Conservation (phyloP, 2,888 invertebrate genomes). For the Apotomis turbidana region DNA sequence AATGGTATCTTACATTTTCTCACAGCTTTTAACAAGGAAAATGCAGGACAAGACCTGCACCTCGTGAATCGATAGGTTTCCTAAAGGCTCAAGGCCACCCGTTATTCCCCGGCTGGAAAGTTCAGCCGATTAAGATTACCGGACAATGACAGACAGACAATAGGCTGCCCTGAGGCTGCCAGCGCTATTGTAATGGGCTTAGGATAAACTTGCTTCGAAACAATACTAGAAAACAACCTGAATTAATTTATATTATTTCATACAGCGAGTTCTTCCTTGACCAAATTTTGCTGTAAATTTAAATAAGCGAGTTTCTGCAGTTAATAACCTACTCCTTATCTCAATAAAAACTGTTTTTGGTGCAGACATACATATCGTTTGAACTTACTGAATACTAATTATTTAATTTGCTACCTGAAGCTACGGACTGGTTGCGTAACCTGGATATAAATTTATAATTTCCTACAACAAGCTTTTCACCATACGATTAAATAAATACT, state of each 20-base stretch:
- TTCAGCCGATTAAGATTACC: slow-evolving; percentile 17
- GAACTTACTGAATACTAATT: no score
- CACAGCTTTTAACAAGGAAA: slow-evolving; percentile 1
- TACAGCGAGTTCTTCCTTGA: neutral
- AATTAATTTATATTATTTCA: neutral
- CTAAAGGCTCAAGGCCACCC: slow-evolving; percentile 14
- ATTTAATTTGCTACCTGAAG: no score
- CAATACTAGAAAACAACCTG: neutral
- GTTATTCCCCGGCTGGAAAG: slow-evolving; percentile 2
- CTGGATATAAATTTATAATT: no score
- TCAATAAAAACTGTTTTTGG: no score
- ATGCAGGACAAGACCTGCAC: neutral
- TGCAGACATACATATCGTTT: no score
- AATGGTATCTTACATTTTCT: no score
- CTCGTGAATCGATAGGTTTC: slow-evolving; percentile 10
- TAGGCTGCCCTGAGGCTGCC: neutral
- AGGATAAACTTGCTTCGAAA: neutral
- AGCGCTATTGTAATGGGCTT: slow-evolving; percentile 3
- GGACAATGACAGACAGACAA: slow-evolving; percentile 21
- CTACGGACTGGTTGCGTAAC: no score
- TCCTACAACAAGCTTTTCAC: no score
- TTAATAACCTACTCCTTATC: no score
- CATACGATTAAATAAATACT: no score
- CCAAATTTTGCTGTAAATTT: no score
- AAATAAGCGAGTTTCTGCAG: no score